Evolutionary conservation across 2,113 vertebrate genomes (phyloP), one percentile per base, ranked within the genome.

Genomic region (Ariopsis seemanni): DNA sequence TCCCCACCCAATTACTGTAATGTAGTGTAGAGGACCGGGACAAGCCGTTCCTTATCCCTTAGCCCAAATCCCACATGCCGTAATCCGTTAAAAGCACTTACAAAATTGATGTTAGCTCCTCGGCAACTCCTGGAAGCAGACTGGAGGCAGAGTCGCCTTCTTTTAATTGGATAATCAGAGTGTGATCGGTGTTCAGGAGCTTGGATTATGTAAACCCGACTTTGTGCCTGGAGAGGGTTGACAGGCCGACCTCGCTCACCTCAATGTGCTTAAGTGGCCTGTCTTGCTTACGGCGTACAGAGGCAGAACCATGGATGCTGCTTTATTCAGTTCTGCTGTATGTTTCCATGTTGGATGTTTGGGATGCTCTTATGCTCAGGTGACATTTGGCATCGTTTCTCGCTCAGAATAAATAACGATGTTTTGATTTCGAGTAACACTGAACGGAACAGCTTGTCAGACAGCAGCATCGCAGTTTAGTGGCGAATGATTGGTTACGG

Each of bases 51-150:
- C 96, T 95, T 25, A 53, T 89, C 95, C 94, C 94, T 90, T 93
- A 95, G 93, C 92, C 95, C 93, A 93, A 95, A 94, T 95, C 71
- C 95, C 94, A 95, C 96, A 96, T 96, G 96, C 96, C 97, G 95
- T 99, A 99, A 99, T 99, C 97, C 97, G 97, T 97, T 99, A 99
- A 98, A 99, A 98, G 98, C 98, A 99, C 98, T 99, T 99, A 98
- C 95, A 96, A 98, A 97, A 99, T 99, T 99, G 98, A 97, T 97
- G 96, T 96, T 97, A 95, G 95, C 96, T 96, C 95, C 96, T 93
- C 95, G 93, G 96, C 96, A 96, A 97, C 96, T 96, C 96, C 96
- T 94, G 94, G 95, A 95, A 93, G 95, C 95, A 92, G 94, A 95
- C 93, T 96, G 96, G 97, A 96, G 96, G 97, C 96, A 95, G 93